Base-by-base conservation (phyloP, 2,797 vertebrate species). In the Artibeus lituratus region DNA sequence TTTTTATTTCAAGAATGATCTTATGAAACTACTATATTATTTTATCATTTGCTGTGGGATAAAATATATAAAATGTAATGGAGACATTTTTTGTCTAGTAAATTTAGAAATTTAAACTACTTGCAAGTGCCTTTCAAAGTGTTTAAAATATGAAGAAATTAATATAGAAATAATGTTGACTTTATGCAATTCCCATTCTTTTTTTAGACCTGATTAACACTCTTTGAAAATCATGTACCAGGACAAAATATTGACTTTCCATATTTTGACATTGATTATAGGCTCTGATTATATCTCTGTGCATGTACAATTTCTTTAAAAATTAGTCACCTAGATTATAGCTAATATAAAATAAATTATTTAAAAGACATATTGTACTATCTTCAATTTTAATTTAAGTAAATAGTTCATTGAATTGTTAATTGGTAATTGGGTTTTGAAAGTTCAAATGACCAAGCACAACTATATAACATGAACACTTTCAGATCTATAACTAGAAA, bases 1-100 rank as follows among this genome's bases (percentile, higher is more conserved):
- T 88, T 57, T 57, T 14, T 95, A 82, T 86, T 97, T 78, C 94
- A 57, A 35, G 85, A 95, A 92, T 96, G 87, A 92, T 94, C 0
- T 4, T 92, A 57, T 92, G 0, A 7, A 97, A 94, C 42, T 88
- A 67, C 11, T 53, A 92, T 22, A 90, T 95, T 91, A 85, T 95
- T 96, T 51, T 76, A 91, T 91, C n/a, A 96, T 96, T 85, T 74
- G 2, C 4, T 67, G 1, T 88, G 2, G 4, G 16, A 39, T 72
- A 32, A 86, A 59, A 94, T 14, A 29, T 47, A 39, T 74, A 11
- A 78, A 91, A 96, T 81, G 12, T 62, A 83, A 94, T 90, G 84
- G 69, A 26, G 44, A 3, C 2, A 49, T 67, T 96, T 65, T 78
- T 81, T 69, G 14, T 73, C 82, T 95, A 85, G 47, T 84, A 92